Conservation (phyloP, 2,888 invertebrate species). For the Campaea margaritaria region DNA sequence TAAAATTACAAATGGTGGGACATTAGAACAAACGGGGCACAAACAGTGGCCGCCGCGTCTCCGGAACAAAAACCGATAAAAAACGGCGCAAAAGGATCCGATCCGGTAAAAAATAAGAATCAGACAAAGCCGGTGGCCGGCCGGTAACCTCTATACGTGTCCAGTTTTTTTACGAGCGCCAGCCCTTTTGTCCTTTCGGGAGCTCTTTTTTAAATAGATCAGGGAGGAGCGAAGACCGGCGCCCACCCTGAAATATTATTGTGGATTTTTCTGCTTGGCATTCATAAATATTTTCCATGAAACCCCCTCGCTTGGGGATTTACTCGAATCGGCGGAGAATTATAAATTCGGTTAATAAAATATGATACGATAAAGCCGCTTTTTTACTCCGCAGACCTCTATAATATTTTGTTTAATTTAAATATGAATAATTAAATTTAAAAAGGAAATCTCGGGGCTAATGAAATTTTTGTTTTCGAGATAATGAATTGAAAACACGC, state of each 20-base stretch:
- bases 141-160: slow-evolving; percentile 80
- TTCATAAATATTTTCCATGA: slow-evolving; percentile 83
- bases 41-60: slow-evolving; percentile 71
- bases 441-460: slow-evolving; percentile 83
- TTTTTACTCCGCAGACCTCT: slow-evolving; percentile 74
- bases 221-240: slow-evolving; percentile 80
- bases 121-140: slow-evolving; percentile 79
- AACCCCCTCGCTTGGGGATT: slow-evolving; percentile 63
- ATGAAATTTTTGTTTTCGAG: slow-evolving; percentile 85
- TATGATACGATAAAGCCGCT: slow-evolving; percentile 84
- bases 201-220: slow-evolving; percentile 85
- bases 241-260: slow-evolving; percentile 84
- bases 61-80: slow-evolving; percentile 85
- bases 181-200: slow-evolving; percentile 84
- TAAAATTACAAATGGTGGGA: slow-evolving; percentile 81
- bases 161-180: slow-evolving; percentile 81
- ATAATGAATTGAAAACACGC: slow-evolving; percentile 85
- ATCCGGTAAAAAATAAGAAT: slow-evolving; percentile 85
- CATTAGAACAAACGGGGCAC: slow-evolving; percentile 80
- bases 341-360: slow-evolving; percentile 85
- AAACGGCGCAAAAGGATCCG: slow-evolving; percentile 80
- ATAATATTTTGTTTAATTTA: slow-evolving; percentile 86
- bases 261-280: slow-evolving; percentile 84
- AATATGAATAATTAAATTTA: slow-evolving; percentile 85
- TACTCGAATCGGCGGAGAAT: slow-evolving; percentile 82